phyloP scores from a whole-genome alignment of 2,888 invertebrate species.

The Andrena dorsata region DNA sequence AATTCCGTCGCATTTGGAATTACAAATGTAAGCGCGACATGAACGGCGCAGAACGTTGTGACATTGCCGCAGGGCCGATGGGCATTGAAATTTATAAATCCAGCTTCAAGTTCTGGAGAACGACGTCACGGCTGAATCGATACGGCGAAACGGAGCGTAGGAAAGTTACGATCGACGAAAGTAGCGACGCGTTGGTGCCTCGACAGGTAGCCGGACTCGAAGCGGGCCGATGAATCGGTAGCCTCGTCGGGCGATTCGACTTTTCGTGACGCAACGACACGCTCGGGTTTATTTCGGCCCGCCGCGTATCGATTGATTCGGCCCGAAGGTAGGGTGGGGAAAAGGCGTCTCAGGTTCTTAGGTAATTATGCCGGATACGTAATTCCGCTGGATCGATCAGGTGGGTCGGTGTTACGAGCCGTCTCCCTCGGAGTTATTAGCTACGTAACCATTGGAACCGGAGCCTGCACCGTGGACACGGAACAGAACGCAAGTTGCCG shows the following conservation, averaged over 20 bases:
- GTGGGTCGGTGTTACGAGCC: background rate
- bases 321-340: background rate
- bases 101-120: background rate
- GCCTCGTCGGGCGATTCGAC: constrained; percentile 52
- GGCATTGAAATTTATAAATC: constrained; percentile 1
- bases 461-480: background rate
- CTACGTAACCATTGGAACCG: background rate
- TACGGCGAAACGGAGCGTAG: background rate
- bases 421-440: background rate
- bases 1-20: background rate
- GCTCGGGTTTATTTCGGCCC: constrained; percentile 60
- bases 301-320: constrained; percentile 38
- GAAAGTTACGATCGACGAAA: background rate
- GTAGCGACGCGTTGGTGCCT: no score
- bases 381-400: background rate
- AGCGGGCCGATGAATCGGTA: constrained; percentile 43
- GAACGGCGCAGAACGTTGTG: background rate
- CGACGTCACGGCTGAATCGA: no score
- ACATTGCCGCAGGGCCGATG: background rate
- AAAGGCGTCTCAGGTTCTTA: constrained; percentile 18
- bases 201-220: background rate
- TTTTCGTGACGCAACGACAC: constrained; percentile 63
- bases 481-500: background rate
- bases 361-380: constrained; percentile 19
- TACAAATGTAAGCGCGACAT: background rate